phyloP scores from a whole-genome alignment of 35 echinoderm and acorn worm genomes.

The Amphiura filiformis region DNA sequence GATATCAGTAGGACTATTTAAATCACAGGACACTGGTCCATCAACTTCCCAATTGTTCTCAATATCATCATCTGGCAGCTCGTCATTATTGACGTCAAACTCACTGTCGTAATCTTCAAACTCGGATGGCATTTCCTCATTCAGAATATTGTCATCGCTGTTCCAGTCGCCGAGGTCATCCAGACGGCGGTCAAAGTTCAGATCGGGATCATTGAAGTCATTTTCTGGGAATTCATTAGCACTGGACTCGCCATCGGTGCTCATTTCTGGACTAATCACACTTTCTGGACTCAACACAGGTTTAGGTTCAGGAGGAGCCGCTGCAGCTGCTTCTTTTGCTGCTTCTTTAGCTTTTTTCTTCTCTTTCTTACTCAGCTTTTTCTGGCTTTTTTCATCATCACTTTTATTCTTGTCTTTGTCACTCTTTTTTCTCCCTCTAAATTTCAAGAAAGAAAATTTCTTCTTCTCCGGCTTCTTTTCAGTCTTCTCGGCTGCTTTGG shows the following conservation, averaged over 20 bases:
- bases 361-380: conserved; percentile 31
- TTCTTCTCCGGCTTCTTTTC: conserved; percentile 90
- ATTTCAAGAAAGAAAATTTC: conserved; percentile 90
- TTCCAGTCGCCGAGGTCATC: conserved; percentile 79
- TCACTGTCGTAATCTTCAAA: conserved; percentile 92
- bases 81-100: conserved; percentile 78
- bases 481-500: conserved; percentile 37
- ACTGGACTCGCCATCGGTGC: not conserved
- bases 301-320: conserved; percentile 16
- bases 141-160: conserved; percentile 85
- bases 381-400: conserved; percentile 17
- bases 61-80: conserved; percentile 65
- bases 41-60: conserved; percentile 59
- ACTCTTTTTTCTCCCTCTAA: conserved; percentile 82
- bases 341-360: conserved; percentile 33
- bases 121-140: conserved; percentile 90
- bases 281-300: not conserved
- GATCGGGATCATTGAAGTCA: conserved; percentile 35
- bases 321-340: conserved; percentile 39
- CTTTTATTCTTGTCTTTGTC: conserved; percentile 42
- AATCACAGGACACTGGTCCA: not conserved
- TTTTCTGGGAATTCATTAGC: not conserved
- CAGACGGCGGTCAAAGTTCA: conserved; percentile 65
- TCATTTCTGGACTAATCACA: not conserved
- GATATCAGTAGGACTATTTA: conserved; percentile 2